Evolutionary conservation across 2,113 vertebrate genomes (phyloP).

Genomic region (Geococcyx californianus): DNA sequence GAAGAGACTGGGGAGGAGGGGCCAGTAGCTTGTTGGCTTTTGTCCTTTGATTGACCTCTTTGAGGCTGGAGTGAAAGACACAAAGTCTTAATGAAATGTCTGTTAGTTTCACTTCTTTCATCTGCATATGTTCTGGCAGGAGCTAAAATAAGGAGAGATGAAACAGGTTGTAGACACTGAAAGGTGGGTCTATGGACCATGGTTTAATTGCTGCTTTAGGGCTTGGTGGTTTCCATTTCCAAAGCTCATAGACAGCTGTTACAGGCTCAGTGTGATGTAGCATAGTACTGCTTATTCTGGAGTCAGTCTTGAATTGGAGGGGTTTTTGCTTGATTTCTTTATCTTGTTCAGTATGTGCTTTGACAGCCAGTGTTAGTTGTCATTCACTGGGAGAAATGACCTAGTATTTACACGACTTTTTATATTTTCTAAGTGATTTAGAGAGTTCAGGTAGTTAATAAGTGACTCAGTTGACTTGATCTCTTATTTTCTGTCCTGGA

Average conservation of each 20-base stretch:
- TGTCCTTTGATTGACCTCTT: neutral
- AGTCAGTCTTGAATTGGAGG: neutral
- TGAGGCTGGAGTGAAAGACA: neutral
- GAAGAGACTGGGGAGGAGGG: neutral
- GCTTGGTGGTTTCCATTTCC: neutral
- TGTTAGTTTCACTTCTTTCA: neutral
- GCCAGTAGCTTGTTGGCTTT: neutral
- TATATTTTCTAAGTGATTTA: neutral
- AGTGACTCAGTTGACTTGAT: neutral
- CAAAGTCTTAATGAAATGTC: neutral
- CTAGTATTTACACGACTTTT: neutral
- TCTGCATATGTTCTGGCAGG: neutral
- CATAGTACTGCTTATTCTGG: neutral
- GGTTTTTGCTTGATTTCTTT: neutral
- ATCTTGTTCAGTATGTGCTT: neutral
- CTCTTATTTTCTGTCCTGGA: neutral
- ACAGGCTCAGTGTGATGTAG: neutral
- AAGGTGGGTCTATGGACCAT: neutral
- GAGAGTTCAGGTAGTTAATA: neutral
- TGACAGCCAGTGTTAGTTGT: conserved; percentile 9
- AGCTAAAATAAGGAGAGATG: neutral
- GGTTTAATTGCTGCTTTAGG: neutral
- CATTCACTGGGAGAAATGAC: neutral
- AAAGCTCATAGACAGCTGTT: neutral
- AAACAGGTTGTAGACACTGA: neutral